Percentiles rank a stretch among this genome's conserved stretches.
Conservation (phyloP, 2,113 vertebrate genomes). For the Progne subis region DNA sequence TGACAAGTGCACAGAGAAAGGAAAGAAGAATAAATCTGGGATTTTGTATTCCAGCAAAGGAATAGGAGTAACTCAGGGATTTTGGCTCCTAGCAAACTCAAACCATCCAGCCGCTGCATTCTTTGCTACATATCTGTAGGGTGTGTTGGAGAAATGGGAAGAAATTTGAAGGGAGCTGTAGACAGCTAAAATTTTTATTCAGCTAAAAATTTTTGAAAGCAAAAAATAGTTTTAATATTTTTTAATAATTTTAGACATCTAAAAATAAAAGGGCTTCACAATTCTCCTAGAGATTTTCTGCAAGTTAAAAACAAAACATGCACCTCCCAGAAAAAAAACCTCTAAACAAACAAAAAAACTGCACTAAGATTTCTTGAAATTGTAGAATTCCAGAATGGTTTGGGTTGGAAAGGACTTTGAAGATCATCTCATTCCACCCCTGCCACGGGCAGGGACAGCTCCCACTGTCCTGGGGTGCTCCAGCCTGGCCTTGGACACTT, state of each 20-base stretch:
- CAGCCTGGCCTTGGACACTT: accelerated
- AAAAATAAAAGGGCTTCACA: background rate
- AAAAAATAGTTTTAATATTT: too few species aligned
- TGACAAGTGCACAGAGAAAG: background rate
- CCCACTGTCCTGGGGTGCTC: accelerated
- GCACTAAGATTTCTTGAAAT: background rate
- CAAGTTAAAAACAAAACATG: background rate
- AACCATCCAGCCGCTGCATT: background rate
- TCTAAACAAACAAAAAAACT: too few species aligned
- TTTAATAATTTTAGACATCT: background rate
- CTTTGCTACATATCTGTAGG: background rate
- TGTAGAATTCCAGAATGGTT: background rate
- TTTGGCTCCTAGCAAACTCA: background rate
- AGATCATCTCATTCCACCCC: background rate
- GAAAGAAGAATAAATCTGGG: background rate
- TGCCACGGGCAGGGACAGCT: background rate
- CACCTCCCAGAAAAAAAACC: background rate
- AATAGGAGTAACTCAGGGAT: background rate
- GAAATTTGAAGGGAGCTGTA: background rate
- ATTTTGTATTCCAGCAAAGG: background rate
- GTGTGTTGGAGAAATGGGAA: background rate
- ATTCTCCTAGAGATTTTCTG: background rate
- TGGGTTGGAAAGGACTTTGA: background rate
- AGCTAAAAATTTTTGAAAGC: too few species aligned
- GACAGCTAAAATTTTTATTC: background rate